phyloP scores from a whole-genome alignment of 1,140 invertebrate species.

The Sarcophaga bullata region DNA sequence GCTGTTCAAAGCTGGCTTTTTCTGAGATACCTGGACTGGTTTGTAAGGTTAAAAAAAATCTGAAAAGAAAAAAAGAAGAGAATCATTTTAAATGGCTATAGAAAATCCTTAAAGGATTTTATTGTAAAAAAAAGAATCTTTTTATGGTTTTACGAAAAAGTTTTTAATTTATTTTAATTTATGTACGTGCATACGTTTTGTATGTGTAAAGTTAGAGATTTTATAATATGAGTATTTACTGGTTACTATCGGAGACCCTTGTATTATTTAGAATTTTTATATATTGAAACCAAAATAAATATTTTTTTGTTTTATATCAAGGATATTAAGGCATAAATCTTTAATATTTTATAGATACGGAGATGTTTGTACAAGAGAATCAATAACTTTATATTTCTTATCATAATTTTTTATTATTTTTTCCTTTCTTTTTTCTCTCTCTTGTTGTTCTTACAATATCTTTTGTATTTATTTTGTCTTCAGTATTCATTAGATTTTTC shows the following conservation, averaged over 20 bases:
- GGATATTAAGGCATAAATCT: neutral
- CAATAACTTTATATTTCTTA: too few relatives aligned
- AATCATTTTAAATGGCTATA: neutral
- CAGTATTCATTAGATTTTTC: conserved; percentile 1
- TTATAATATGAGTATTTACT: neutral
- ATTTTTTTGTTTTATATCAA: neutral
- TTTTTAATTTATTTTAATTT: conserved; percentile 38
- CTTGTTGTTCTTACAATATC: neutral
- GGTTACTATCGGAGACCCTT: neutral
- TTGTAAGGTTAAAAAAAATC: neutral
- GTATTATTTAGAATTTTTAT: neutral
- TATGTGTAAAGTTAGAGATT: neutral
- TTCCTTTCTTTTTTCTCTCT: too few relatives aligned
- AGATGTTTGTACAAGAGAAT: too few relatives aligned
- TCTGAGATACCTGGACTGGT: too few relatives aligned
- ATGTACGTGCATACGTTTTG: neutral
- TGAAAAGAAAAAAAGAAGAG: neutral
- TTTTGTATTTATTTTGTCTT: neutral
- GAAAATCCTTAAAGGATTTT: neutral
- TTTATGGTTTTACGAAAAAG: conserved; percentile 17
- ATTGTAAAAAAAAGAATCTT: neutral
- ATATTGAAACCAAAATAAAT: neutral
- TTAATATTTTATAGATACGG: too few relatives aligned
- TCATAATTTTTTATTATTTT: too few relatives aligned
- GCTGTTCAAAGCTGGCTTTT: neutral